Percentiles rank a stretch among this genome's conserved stretches.
Evolutionary conservation across 2,888 invertebrate genomes (phyloP).

Genomic region (Gymnosoma rotundatum): DNA sequence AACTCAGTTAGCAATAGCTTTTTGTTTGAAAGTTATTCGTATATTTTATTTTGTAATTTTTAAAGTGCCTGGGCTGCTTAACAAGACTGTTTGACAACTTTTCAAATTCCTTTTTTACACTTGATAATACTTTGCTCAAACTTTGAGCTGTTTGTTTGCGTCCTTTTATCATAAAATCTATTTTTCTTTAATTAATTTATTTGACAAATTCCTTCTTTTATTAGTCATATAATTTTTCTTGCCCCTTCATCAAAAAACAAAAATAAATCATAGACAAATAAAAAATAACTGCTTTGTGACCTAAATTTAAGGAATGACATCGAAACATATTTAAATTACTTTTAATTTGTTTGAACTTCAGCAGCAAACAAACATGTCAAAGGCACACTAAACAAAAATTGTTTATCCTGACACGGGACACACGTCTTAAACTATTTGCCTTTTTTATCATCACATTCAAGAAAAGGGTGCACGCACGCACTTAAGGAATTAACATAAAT

Average conservation of each 20-base stretch:
- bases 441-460: constrained; percentile 3
- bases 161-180: too few relatives aligned
- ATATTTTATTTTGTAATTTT: too few relatives aligned
- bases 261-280: too few relatives aligned
- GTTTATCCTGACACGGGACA: constrained; percentile 60
- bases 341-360: constrained; percentile 58
- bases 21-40: too few relatives aligned
- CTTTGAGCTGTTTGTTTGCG: neutral
- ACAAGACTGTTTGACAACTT: too few relatives aligned
- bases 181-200: neutral
- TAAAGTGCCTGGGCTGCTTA: too few relatives aligned
- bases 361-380: constrained; percentile 1
- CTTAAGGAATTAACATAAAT: constrained; percentile 58
- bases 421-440: constrained; percentile 41
- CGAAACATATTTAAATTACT: constrained; percentile 65
- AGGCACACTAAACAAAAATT: neutral
- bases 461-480: constrained; percentile 55
- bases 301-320: constrained; percentile 15
- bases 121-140: too few relatives aligned
- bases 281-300: constrained; percentile 15
- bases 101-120: too few relatives aligned
- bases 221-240: neutral
- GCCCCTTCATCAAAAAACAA: neutral
- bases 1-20: too few relatives aligned
- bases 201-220: neutral